Evolutionary conservation across 37 sponge, comb jelly and placozoan genomes (phyloP).

Genomic region (Chondrosia reniformis): DNA sequence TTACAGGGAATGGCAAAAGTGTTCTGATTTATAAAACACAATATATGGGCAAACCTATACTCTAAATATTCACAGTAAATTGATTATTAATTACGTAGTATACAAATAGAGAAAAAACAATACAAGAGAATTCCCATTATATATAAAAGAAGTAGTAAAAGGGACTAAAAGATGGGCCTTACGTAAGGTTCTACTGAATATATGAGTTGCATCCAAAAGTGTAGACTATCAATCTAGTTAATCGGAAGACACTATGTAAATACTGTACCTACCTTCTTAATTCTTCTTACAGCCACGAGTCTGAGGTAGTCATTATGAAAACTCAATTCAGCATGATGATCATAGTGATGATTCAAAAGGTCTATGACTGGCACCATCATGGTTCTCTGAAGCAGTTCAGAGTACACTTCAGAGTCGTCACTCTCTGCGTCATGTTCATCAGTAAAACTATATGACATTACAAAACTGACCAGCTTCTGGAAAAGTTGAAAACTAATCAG

Average conservation of each 20-base stretch:
- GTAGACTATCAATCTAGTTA: too few relatives aligned
- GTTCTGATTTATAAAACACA: too few relatives aligned
- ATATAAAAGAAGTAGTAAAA: neutral
- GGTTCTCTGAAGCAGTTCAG: constrained; percentile 22
- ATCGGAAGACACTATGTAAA: neutral
- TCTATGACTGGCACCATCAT: constrained; percentile 82
- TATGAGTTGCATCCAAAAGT: too few relatives aligned
- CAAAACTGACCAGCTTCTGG: constrained; percentile 47
- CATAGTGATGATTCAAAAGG: constrained; percentile 65
- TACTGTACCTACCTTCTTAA: constrained; percentile 33
- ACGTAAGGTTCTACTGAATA: too few relatives aligned
- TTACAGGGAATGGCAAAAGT: too few relatives aligned
- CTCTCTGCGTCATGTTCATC: constrained; percentile 6
- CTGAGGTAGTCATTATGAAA: constrained; percentile 17
- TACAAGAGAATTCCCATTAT: too few relatives aligned
- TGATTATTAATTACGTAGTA: too few relatives aligned
- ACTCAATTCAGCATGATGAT: constrained; percentile 60
- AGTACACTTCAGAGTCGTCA: neutral
- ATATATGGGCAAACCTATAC: too few relatives aligned
- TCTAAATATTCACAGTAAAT: too few relatives aligned
- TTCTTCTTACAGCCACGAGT: constrained; percentile 52
- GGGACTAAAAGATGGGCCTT: too few relatives aligned
- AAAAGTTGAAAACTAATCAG: constrained; percentile 15
- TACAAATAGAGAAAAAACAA: too few relatives aligned
- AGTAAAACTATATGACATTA: constrained; percentile 83